Conservation (phyloP, 2,797 vertebrate species). For the Lepus oiostolus region DNA sequence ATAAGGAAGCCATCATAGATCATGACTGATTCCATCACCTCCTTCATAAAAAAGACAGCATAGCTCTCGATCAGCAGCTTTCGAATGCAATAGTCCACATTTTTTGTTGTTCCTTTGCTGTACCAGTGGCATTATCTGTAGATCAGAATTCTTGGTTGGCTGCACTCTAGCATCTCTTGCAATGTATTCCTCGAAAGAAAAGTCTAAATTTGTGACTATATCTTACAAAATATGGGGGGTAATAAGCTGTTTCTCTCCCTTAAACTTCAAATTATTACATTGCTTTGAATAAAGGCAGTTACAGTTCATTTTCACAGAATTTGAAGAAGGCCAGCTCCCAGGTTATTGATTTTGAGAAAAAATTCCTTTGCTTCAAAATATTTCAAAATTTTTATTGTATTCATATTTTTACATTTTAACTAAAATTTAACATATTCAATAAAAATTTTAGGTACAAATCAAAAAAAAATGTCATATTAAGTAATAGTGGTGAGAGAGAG, state of each 20-base stretch:
- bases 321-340: neutral
- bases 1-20: neutral
- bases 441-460: too few species aligned
- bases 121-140: neutral
- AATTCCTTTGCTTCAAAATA: neutral
- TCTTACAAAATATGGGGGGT: neutral
- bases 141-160: neutral
- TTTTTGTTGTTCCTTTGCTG: neutral
- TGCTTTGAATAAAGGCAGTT: neutral
- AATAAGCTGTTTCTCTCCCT: neutral
- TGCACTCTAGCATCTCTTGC: rapidly evolving
- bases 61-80: neutral
- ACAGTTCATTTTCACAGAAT: neutral
- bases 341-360: neutral
- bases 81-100: neutral
- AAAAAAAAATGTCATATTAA: too few species aligned
- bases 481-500: too few species aligned
- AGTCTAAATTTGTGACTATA: neutral
- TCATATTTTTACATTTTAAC: too few species aligned
- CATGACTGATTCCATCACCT: neutral
- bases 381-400: neutral
- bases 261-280: neutral
- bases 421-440: too few species aligned
- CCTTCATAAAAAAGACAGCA: rapidly evolving
- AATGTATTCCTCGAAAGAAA: neutral